A percentile compares a stretch with the other conserved stretches of the same genome.
Conservation (phyloP, 64 coral and sea anemone genomes). For the Pocillopora damicornis region DNA sequence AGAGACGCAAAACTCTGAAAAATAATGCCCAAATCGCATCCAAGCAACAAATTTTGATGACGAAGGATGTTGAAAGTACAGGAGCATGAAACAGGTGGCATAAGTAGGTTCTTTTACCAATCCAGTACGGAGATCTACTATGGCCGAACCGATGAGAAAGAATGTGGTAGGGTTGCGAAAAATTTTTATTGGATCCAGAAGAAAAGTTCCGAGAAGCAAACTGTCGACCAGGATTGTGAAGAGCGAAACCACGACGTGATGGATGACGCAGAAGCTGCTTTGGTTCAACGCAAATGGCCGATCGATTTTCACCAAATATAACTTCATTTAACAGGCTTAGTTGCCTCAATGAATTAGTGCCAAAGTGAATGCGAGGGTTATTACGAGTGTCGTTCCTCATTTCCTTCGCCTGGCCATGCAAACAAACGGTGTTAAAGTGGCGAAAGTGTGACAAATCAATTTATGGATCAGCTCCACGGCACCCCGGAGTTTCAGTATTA, state of each 20-base stretch:
- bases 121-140: constrained; percentile 43
- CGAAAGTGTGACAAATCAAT: no score
- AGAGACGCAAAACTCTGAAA: not conserved
- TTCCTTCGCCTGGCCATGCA: no score
- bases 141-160: constrained; percentile 49
- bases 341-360: no score
- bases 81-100: not conserved
- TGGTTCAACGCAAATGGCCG: no score
- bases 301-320: no score
- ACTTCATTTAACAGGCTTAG: no score
- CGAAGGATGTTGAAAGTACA: not conserved
- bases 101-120: constrained; percentile 38
- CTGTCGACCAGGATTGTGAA: constrained; percentile 39
- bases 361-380: no score
- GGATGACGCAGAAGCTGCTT: not conserved
- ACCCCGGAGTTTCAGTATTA: no score
- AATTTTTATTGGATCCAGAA: constrained; percentile 28
- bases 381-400: no score
- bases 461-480: no score
- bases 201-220: constrained; percentile 28
- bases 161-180: constrained; percentile 46
- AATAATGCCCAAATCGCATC: not conserved
- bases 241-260: constrained; percentile 1
- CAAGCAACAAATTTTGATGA: not conserved
- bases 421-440: no score